A percentile compares a stretch with the other conserved stretches of the same genome.
phyloP scores from a whole-genome alignment of 1,140 invertebrate genomes.

The Drosophila tristis region DNA sequence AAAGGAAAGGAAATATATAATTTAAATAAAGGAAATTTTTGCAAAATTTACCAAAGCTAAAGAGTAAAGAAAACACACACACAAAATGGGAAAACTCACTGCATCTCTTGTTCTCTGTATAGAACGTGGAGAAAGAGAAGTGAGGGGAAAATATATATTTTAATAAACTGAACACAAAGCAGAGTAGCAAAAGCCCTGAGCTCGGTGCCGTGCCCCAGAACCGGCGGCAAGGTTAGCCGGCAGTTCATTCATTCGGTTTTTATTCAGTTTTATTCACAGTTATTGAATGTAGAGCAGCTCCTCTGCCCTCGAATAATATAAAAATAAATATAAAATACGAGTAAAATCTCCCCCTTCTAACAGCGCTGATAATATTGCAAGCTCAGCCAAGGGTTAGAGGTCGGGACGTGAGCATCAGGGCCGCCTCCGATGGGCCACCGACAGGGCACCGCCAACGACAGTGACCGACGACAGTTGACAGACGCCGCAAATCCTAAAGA shows the following conservation, averaged over 20 bases:
- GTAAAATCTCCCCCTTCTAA: conserved; percentile 12
- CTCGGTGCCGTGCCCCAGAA: conserved; percentile 7
- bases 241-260: conserved; percentile 71
- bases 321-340: conserved; percentile 52
- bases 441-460: conserved; percentile 27
- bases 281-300: conserved; percentile 65
- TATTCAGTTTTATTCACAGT: conserved; percentile 71
- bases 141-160: conserved; percentile 45
- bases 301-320: conserved; percentile 63
- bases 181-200: conserved; percentile 26
- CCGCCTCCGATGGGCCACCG: not conserved
- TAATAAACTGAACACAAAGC: conserved; percentile 62
- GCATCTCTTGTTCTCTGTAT: not conserved
- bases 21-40: conserved; percentile 22
- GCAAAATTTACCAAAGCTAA: conserved; percentile 50
- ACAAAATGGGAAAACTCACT: conserved; percentile 22
- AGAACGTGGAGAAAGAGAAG: conserved; percentile 34
- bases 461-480: conserved; percentile 22
- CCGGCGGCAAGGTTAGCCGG: conserved; percentile 64
- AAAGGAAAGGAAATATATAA: conserved; percentile 8
- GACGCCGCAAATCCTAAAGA: conserved; percentile 24
- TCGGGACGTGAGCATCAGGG: conserved; percentile 26
- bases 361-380: conserved; percentile 37
- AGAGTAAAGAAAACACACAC: conserved; percentile 33
- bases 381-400: conserved; percentile 49